Evolutionary conservation across 2,797 vertebrate species (phyloP).

Genomic region (Thalassophryne amazonica): DNA sequence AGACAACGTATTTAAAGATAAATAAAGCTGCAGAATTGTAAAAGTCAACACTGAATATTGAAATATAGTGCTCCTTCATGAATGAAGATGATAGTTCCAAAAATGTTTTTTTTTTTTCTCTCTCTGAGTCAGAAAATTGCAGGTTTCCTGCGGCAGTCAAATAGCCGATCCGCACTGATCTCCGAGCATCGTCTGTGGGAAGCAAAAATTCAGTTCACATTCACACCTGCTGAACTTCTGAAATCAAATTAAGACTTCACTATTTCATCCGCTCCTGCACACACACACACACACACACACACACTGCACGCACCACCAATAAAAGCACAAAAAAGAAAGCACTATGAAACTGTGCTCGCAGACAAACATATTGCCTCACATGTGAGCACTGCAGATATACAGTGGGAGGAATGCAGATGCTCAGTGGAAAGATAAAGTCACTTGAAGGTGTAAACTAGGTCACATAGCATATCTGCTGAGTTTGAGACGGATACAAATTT

Average conservation of each 20-base stretch:
- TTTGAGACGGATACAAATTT: conserved; percentile 8
- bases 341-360: too few species aligned
- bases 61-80: not conserved
- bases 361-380: too few species aligned
- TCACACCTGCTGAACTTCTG: not conserved
- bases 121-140: not conserved
- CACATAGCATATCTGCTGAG: not conserved
- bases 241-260: conserved; percentile 5
- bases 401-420: conserved; percentile 1
- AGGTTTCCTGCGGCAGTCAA: conserved; percentile 1
- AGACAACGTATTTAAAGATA: conserved; percentile 11
- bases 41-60: not conserved
- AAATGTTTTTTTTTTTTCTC: too few species aligned
- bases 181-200: not conserved
- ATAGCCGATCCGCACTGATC: conserved; percentile 1
- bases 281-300: not conserved
- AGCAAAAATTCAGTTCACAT: conserved; percentile 6
- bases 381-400: not conserved
- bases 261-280: not conserved
- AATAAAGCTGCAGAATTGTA: not conserved
- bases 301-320: too few species aligned
- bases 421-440: conserved; percentile 20
- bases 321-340: too few species aligned
- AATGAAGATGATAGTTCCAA: not conserved
- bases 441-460: conserved; percentile 28